Conservation (phyloP, 2,113 vertebrate species). For the Cyphomyrus discorhynchus region DNA sequence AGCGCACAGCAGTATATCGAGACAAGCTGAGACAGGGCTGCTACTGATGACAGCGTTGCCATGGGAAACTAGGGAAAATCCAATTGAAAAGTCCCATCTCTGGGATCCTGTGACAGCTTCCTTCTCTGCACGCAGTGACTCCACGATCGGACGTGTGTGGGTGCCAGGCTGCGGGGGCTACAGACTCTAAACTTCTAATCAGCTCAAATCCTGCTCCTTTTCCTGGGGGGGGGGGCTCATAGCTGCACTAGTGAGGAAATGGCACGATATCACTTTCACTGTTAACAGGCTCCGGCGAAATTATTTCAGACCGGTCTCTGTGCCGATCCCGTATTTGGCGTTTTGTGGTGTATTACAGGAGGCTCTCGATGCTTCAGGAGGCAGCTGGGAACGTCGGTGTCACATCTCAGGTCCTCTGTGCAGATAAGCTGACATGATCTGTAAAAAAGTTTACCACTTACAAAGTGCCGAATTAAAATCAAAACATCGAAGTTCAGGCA, state of each 20-base stretch:
- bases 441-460: not conserved
- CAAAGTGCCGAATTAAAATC: not conserved
- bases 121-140: not conserved
- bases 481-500: not conserved
- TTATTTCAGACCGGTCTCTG: not conserved
- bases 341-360: not conserved
- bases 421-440: not conserved
- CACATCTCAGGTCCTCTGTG: not conserved
- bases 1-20: not conserved
- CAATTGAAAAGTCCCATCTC: not conserved
- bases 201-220: conserved; percentile 12
- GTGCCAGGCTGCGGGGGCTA: not conserved
- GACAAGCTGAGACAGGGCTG: not conserved
- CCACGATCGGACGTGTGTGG: not conserved
- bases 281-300: not conserved
- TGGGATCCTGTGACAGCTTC: conserved; percentile 6
- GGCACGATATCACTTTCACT: not conserved
- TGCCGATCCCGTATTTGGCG: not conserved
- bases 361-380: not conserved
- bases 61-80: conserved; percentile 5
- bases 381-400: not conserved
- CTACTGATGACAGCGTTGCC: not conserved
- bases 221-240: not conserved
- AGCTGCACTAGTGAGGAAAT: not conserved
- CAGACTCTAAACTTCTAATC: not conserved